Evolutionary conservation across 2,113 vertebrate genomes (phyloP), one percentile per base, ranked within the genome.

Genomic region (Gymnocephalus cernua): DNA sequence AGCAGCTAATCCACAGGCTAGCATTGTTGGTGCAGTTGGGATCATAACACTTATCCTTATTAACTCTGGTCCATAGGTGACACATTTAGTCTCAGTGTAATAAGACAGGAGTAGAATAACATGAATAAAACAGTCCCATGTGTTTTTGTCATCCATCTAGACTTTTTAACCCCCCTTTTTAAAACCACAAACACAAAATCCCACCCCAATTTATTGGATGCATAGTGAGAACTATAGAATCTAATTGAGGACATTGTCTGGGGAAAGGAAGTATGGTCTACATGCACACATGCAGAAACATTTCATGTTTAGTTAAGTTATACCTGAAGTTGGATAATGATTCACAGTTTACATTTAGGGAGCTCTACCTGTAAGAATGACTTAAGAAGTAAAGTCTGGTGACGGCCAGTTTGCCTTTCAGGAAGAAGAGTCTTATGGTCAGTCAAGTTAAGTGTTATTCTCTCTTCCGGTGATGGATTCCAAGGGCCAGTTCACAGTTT

Each of bases 1-100:
- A 84, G 72, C 54, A 21, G 68, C 82, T 92, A 93, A 93, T 93
- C 89, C 83, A 80, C 58, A 27, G 59, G 80, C 68, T 73, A 54
- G 85, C 82, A 85, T 89, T 91, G 88, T 90, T 91, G 79, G 74
- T 86, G 83, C 82, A 91, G 79, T 88, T 51, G 77, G 91, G 83
- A 86, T 92, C 85, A 88, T 64, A 64, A 66, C 79, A 86, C 86
- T 90, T 91, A 89, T 87, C 75, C 82, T 61, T 65, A 80, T 92
- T 89, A 84, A 77, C 77, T 82, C 68, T 69, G 70, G 29, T 76
- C 71, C 64, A 53, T 90, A 85, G 86, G 88, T 86, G 74, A 87
- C 77, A 51, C 21, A 64, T 80, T 74, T 83, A 48, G 54, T 69
- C 32, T 76, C 41, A 68, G 62, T 15, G 6, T 35, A 61, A 29